Percentiles rank a stretch among this genome's conserved stretches.
Evolutionary conservation across 2,888 invertebrate genomes (phyloP).

Genomic region (Drosophila stalkeri): DNA sequence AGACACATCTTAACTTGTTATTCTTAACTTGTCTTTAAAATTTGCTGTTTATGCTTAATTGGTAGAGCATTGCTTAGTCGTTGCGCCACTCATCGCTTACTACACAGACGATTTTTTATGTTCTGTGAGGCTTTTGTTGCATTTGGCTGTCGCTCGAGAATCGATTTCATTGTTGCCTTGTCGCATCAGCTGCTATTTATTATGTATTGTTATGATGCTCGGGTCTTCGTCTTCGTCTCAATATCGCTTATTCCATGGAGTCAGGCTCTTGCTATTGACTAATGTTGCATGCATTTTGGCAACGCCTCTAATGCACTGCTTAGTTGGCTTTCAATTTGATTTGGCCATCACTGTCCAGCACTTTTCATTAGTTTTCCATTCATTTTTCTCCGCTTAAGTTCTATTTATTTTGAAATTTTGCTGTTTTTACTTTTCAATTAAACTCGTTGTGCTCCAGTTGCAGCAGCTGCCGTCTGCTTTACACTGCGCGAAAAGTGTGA

Average conservation of each 20-base stretch:
- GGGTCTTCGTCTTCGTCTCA: background rate
- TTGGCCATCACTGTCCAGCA: background rate
- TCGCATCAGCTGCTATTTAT: conserved; percentile 67
- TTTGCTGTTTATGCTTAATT: background rate
- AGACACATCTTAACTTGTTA: too few species aligned
- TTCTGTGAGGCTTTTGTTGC: conserved; percentile 42
- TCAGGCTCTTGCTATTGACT: conserved; percentile 31
- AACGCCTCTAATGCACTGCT: conserved; percentile 20
- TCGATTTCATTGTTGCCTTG: conserved; percentile 64
- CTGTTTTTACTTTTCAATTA: conserved; percentile 46
- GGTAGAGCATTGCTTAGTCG: conserved; percentile 19
- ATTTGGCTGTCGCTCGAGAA: conserved; percentile 54
- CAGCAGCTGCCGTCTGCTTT: conserved; percentile 15
- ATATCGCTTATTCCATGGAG: background rate
- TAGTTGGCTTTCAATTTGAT: conserved; percentile 29
- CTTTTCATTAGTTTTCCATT: conserved; percentile 1
- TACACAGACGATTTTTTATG: conserved; percentile 34
- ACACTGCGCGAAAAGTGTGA: conserved; percentile 22
- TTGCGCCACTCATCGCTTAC: background rate
- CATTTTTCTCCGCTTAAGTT: background rate
- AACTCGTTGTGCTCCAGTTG: conserved; percentile 34
- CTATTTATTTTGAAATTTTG: conserved; percentile 10
- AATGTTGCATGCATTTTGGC: conserved; percentile 41
- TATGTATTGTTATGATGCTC: conserved; percentile 57
- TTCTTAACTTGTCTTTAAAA: background rate